Percentiles rank a stretch among this genome's conserved stretches.
phyloP scores from a whole-genome alignment of 2,113 vertebrate genomes.

The Struthidea cinerea region DNA sequence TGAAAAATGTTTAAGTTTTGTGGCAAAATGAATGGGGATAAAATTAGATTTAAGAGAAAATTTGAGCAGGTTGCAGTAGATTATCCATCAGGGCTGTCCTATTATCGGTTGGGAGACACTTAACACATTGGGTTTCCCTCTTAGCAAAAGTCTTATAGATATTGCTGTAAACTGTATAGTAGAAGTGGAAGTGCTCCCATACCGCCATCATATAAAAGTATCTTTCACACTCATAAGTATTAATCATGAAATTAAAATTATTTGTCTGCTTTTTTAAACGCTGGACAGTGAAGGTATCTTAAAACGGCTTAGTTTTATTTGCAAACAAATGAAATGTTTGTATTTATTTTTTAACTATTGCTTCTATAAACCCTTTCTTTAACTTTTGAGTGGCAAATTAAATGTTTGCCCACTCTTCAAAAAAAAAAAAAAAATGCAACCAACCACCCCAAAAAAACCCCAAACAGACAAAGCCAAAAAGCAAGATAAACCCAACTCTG shows the following conservation, averaged over 20 bases:
- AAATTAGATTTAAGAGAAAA: not conserved
- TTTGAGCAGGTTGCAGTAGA: not conserved
- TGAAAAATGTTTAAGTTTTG: not conserved
- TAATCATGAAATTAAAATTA: not conserved
- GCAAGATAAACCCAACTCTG: not conserved
- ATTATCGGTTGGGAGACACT: accelerated
- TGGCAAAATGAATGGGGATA: not conserved
- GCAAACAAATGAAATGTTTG: not conserved
- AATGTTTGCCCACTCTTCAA: not conserved
- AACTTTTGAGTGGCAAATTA: not conserved
- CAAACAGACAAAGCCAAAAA: not conserved
- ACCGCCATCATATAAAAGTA: not conserved
- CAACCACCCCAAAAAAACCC: accelerated
- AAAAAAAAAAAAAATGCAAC: not conserved
- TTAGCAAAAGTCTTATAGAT: not conserved
- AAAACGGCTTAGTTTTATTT: not conserved
- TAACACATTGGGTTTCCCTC: not conserved
- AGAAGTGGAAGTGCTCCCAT: accelerated
- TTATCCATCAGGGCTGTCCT: not conserved
- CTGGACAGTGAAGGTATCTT: not conserved
- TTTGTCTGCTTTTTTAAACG: not conserved
- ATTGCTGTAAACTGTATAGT: not conserved
- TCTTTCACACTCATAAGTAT: not conserved
- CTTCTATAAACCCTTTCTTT: not conserved
- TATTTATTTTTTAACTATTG: not conserved